Percentiles rank a stretch among this genome's conserved stretches.
Conservation (phyloP, 1,140 invertebrate genomes). For the Protaetia brevitarsis region DNA sequence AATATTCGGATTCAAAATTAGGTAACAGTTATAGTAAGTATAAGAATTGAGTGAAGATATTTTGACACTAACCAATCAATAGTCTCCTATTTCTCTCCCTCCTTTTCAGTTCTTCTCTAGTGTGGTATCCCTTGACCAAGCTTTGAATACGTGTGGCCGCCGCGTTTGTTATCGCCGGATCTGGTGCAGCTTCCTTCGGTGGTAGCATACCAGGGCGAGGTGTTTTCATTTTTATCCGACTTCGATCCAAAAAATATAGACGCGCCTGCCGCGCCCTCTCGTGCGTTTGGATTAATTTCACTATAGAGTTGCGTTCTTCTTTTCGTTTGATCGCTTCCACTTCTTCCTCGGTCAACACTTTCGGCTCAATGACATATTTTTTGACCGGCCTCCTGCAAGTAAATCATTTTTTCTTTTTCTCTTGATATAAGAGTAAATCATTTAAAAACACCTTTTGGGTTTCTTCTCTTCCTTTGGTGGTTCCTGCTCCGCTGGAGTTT, state of each 20-base stretch:
- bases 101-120: slow-evolving; percentile 42
- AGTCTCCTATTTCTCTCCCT: slow-evolving; percentile 46
- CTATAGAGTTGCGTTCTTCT: slow-evolving; percentile 25
- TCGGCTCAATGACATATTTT: slow-evolving; percentile 25
- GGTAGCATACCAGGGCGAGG: slow-evolving; percentile 5
- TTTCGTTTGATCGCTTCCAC: slow-evolving; percentile 35
- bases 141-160: slow-evolving; percentile 53
- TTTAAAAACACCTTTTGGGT: slow-evolving; percentile 11
- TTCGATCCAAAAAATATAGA: slow-evolving; percentile 46
- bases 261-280: slow-evolving; percentile 58
- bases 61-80: slow-evolving; percentile 40
- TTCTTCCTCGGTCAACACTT: slow-evolving; percentile 32
- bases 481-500: neutral
- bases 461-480: slow-evolving; percentile 18
- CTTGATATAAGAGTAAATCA: neutral
- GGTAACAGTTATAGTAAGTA: neutral
- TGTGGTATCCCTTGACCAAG: slow-evolving; percentile 49
- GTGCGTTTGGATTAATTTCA: slow-evolving; percentile 54
- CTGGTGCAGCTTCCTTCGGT: slow-evolving; percentile 12
- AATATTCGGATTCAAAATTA: neutral
- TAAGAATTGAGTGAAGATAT: neutral
- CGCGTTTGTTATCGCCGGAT: slow-evolving; percentile 31
- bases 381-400: slow-evolving; percentile 25
- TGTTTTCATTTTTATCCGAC: slow-evolving; percentile 25
- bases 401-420: neutral